Evolutionary conservation across 2,113 vertebrate species (phyloP).

Genomic region (Indicator indicator): DNA sequence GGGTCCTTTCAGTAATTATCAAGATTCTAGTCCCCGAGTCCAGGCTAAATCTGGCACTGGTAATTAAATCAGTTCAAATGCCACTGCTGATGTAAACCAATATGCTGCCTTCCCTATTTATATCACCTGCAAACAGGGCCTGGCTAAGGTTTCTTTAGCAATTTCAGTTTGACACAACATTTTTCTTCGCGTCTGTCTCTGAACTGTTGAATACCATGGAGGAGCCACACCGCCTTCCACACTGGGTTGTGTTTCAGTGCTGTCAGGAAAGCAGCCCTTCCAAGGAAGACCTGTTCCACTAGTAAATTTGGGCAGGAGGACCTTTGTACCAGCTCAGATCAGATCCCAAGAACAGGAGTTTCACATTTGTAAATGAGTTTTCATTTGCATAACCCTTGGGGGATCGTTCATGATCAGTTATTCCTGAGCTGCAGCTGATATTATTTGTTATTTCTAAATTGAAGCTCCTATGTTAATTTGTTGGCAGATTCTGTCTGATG

Average conservation of each 20-base stretch:
- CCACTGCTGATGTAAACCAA: slow-evolving; percentile 72
- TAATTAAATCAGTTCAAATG: slow-evolving; percentile 74
- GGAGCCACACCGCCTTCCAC: slow-evolving; percentile 35
- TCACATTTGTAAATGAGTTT: slow-evolving; percentile 29
- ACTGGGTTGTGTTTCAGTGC: slow-evolving; percentile 15
- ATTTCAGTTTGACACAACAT: slow-evolving; percentile 71
- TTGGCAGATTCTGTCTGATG: slow-evolving; percentile 34
- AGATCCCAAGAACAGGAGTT: background rate
- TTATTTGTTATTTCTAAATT: slow-evolving; percentile 53
- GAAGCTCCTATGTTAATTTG: slow-evolving; percentile 41
- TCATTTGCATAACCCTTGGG: slow-evolving; percentile 23
- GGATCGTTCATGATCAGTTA: background rate
- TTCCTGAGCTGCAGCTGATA: slow-evolving; percentile 35
- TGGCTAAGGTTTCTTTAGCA: slow-evolving; percentile 71
- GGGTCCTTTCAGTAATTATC: slow-evolving; percentile 70
- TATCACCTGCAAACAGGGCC: slow-evolving; percentile 70
- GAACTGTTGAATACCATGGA: slow-evolving; percentile 61
- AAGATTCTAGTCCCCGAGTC: slow-evolving; percentile 69
- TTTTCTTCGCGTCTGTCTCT: slow-evolving; percentile 72
- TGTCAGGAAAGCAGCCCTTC: slow-evolving; percentile 55
- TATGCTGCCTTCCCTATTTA: slow-evolving; percentile 73
- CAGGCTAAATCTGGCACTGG: slow-evolving; percentile 72
- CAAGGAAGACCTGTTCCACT: background rate
- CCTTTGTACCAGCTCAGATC: background rate
- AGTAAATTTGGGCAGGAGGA: slow-evolving; percentile 15